Evolutionary conservation across 2,113 vertebrate species (phyloP), one percentile per base, ranked within the genome.

Genomic region (Cairina moschata): DNA sequence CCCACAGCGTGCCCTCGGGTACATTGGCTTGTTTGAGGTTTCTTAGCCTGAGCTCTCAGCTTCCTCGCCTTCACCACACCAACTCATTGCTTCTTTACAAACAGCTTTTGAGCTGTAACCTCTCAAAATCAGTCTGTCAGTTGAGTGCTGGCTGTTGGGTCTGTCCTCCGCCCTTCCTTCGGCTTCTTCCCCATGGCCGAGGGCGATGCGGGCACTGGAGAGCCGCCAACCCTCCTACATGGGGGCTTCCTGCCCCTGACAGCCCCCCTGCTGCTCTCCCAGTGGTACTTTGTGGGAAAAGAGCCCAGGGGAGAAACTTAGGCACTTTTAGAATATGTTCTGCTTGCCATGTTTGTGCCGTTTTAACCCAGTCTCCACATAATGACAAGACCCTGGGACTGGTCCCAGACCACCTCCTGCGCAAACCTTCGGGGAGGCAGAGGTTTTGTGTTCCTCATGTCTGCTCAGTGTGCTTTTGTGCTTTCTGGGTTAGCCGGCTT

Each of bases 191-290:
- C n/a, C 21, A 13, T 9, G 4, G 25, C 60, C 9, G 10, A 63
- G 60, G 36, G 60, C 13, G 23, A 52, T 13, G 50, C 13, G 50
- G 50, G 50, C 23, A 3, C 50, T 40, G 89, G 80, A 92, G 50
- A 2, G 7, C 44, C n/a, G 55, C 75, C 88, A 92, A 62, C 17
- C 42, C 38, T 0, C 0, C 58, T 8, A 1, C 0, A 22, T 13
- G 4, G 42, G 25, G 29, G 13, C 44, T 83, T 69, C 48, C 89
- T 88, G 18, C 31, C 38, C 29, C 16, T 11, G 7, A 17, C 22
- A 5, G 38, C 62, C 40, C 17, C 15, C 62, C 26, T 52, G 50
- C 50, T 52, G 48, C 46, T 48, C 46, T 48, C 46, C 46, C 46
- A 48, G 21, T 20, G 21, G 36, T 18, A 17, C 62, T 65, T 13